These are phyloP conservation scores for Brachionus paranguensis DNA, from an alignment of 1,140 invertebrate genomes.

Conservation along the genomic window DNA sequence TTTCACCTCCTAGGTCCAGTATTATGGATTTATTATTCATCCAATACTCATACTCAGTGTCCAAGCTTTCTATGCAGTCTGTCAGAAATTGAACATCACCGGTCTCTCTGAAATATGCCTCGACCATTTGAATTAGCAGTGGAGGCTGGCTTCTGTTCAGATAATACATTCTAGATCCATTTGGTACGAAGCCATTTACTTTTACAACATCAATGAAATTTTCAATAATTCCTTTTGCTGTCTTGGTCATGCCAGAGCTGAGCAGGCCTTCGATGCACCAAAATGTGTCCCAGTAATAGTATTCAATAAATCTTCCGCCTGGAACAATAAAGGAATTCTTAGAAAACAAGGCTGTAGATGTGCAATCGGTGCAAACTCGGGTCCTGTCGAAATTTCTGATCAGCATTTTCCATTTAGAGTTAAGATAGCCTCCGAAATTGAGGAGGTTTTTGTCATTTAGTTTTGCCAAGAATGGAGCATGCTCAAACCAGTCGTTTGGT, in stretches of 20 bases:
- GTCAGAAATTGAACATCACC: not conserved
- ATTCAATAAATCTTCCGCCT: constrained; percentile 74
- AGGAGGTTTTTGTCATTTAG: not conserved
- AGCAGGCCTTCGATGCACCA: constrained; percentile 82
- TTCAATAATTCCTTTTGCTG: constrained; percentile 67
- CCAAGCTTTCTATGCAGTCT: not conserved
- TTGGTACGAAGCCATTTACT: constrained; percentile 71
- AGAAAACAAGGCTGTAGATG: not conserved
- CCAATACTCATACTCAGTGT: constrained; percentile 38
- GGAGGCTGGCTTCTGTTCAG: constrained; percentile 76
- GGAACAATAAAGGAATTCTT: constrained; percentile 65
- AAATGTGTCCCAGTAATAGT: constrained; percentile 92
- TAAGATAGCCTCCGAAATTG: not conserved
- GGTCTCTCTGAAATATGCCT: not conserved
- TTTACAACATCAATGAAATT: constrained; percentile 45
- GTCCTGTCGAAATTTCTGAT: not conserved
- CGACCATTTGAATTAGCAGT: constrained; percentile 72
- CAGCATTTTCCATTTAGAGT: constrained; percentile 36
- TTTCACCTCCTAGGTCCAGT: not conserved
- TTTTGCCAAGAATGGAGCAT: constrained; percentile 3
- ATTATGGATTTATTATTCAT: constrained; percentile 8
- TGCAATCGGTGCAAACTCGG: not conserved
- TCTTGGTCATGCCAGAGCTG: constrained; percentile 71
- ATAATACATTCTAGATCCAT: constrained; percentile 82
- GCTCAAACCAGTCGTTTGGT: constrained; percentile 27